phyloP scores from a whole-genome alignment of 2,797 vertebrate genomes.

The Propithecus perrieri region DNA sequence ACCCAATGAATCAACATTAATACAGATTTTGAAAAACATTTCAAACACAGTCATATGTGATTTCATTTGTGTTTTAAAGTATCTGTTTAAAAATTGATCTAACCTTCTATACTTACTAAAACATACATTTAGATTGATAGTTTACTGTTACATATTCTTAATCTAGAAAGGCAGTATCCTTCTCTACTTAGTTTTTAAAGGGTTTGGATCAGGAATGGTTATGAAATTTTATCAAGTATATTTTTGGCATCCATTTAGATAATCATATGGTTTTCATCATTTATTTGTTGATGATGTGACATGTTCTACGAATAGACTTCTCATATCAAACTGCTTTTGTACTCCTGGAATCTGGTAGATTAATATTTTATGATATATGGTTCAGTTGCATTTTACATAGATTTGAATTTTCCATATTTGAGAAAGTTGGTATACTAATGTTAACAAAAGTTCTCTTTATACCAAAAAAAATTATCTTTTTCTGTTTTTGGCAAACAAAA shows the following conservation, averaged over 20 bases:
- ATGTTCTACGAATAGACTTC: background rate
- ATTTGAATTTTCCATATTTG: background rate
- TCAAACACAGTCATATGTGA: constrained; percentile 22
- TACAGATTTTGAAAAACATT: constrained; percentile 67
- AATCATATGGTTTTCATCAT: constrained; percentile 26
- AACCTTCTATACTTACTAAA: background rate
- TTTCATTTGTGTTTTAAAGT: constrained; percentile 55
- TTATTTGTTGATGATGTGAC: background rate
- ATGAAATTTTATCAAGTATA: background rate
- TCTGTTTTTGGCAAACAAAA: background rate
- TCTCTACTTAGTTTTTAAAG: background rate
- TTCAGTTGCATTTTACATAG: constrained; percentile 21
- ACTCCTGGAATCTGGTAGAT: background rate
- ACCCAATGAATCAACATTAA: constrained; percentile 75
- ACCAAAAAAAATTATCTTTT: background rate
- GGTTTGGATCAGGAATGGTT: background rate
- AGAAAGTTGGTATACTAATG: constrained; percentile 7
- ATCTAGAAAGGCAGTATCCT: background rate
- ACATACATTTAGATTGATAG: background rate
- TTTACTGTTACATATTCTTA: background rate
- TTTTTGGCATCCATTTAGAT: constrained; percentile 43
- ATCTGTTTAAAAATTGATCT: background rate
- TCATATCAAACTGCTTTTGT: background rate
- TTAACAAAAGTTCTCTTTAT: background rate
- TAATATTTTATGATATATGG: background rate